Percentiles rank a stretch among this genome's conserved stretches.
Evolutionary conservation across 2,797 vertebrate species (phyloP).

Genomic region (Micropoecilia bifurca): DNA sequence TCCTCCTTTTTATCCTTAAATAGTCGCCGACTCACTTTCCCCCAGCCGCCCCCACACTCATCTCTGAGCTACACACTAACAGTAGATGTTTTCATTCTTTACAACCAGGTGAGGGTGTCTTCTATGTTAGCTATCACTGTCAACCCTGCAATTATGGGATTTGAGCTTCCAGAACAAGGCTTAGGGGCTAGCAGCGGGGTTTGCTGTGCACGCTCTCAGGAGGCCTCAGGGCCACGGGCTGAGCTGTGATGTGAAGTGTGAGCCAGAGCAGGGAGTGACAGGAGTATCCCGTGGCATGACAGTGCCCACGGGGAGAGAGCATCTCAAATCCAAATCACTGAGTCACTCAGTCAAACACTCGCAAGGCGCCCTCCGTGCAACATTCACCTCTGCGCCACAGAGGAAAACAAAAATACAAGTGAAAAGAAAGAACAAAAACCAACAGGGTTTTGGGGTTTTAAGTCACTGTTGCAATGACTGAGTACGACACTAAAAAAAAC

Average conservation of each 20-base stretch:
- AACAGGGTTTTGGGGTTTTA: conserved; percentile 53
- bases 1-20: conserved; percentile 26
- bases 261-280: conserved; percentile 77
- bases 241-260: conserved; percentile 73
- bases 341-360: conserved; percentile 54
- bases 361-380: conserved; percentile 17
- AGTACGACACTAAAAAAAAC: conserved; percentile 49
- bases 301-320: conserved; percentile 51
- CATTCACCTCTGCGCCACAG: conserved; percentile 67
- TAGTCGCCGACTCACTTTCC: conserved; percentile 50
- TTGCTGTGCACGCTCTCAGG: conserved; percentile 57
- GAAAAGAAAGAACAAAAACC: conserved; percentile 1
- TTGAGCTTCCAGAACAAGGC: conserved; percentile 77
- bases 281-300: conserved; percentile 63
- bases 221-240: conserved; percentile 52
- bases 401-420: conserved; percentile 21
- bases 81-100: conserved; percentile 86
- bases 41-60: conserved; percentile 52
- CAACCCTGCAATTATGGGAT: conserved; percentile 85
- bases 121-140: conserved; percentile 82
- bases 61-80: conserved; percentile 67
- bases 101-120: conserved; percentile 81
- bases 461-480: conserved; percentile 34
- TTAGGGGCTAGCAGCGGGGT: conserved; percentile 63
- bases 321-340: conserved; percentile 63